Percentiles rank a stretch among this genome's conserved stretches.
Evolutionary conservation across 2,888 invertebrate genomes (phyloP).

Genomic region (Microctonus aethiopoides): DNA sequence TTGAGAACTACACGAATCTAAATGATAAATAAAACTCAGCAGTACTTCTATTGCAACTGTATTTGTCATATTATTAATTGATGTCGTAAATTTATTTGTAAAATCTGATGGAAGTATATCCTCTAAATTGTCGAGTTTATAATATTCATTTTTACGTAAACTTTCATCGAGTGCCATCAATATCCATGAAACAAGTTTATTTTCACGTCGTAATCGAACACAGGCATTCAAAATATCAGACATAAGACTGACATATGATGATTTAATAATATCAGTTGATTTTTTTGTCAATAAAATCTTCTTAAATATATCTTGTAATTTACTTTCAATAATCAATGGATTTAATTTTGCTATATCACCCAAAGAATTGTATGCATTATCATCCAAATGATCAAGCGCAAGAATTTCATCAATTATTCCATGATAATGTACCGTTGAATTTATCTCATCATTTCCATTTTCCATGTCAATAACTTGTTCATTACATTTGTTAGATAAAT

Average conservation of each 20-base stretch:
- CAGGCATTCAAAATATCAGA: conserved; percentile 51
- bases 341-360: conserved; percentile 51
- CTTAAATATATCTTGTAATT: conserved; percentile 48
- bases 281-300: conserved; percentile 47
- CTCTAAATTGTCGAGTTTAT: background rate
- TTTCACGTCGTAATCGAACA: conserved; percentile 53
- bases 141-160: conserved; percentile 18
- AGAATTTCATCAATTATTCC: conserved; percentile 49
- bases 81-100: conserved; percentile 42
- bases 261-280: conserved; percentile 35
- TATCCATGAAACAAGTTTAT: conserved; percentile 56
- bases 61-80: conserved; percentile 47
- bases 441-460: conserved; percentile 47
- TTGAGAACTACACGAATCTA: conserved; percentile 42
- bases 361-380: conserved; percentile 49
- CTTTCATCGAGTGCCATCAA: conserved; percentile 49
- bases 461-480: conserved; percentile 55
- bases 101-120: conserved; percentile 48
- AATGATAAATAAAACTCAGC: conserved; percentile 52
- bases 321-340: conserved; percentile 56
- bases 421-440: conserved; percentile 50
- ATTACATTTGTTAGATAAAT: conserved; percentile 43
- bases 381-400: conserved; percentile 35
- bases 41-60: conserved; percentile 50
- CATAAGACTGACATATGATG: conserved; percentile 45